These are phyloP conservation scores for Drosophila watanabei DNA, from an alignment of 1,140 invertebrate genomes.

Conservation along the genomic window DNA sequence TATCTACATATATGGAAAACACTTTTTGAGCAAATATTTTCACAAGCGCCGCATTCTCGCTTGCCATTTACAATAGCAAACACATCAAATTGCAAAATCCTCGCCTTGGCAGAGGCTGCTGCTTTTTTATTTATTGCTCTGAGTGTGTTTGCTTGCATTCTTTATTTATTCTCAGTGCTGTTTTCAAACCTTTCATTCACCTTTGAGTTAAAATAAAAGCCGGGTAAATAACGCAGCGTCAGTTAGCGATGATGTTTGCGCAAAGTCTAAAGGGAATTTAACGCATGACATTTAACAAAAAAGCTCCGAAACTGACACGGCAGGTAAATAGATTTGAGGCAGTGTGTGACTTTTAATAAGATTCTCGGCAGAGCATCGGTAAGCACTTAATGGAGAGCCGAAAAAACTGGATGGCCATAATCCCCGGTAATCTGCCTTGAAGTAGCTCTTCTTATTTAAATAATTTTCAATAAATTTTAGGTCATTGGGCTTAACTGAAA, in stretches of 20 bases:
- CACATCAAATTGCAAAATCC: slow-evolving; percentile 57
- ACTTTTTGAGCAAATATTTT: slow-evolving; percentile 55
- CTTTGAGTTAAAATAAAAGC: slow-evolving; percentile 38
- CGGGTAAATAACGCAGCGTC: slow-evolving; percentile 52
- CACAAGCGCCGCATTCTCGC: slow-evolving; percentile 39
- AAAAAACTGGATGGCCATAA: slow-evolving; percentile 13
- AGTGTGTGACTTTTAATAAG: slow-evolving; percentile 47
- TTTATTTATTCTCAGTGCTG: slow-evolving; percentile 22
- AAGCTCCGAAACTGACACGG: slow-evolving; percentile 20
- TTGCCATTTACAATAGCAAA: slow-evolving; percentile 55
- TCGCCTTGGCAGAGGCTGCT: slow-evolving; percentile 35
- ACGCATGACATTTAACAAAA: slow-evolving; percentile 25
- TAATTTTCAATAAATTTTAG: slow-evolving; percentile 37
- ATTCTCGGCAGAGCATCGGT: slow-evolving; percentile 30
- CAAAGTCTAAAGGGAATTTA: slow-evolving; percentile 40
- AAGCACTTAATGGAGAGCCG: slow-evolving; percentile 11
- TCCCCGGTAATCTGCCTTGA: slow-evolving; percentile 32
- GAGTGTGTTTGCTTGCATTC: slow-evolving; percentile 17
- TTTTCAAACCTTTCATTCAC: slow-evolving; percentile 60
- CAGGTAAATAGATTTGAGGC: slow-evolving; percentile 43
- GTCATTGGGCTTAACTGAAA: slow-evolving; percentile 28
- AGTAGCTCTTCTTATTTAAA: slow-evolving; percentile 7
- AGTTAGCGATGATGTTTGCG: slow-evolving; percentile 54
- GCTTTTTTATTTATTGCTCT: slow-evolving; percentile 17
- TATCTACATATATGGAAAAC: slow-evolving; percentile 30